These are phyloP conservation scores for Ashinkailepas kermadecensis DNA, from an alignment of 2,888 invertebrate genomes.

Conservation along the genomic window DNA sequence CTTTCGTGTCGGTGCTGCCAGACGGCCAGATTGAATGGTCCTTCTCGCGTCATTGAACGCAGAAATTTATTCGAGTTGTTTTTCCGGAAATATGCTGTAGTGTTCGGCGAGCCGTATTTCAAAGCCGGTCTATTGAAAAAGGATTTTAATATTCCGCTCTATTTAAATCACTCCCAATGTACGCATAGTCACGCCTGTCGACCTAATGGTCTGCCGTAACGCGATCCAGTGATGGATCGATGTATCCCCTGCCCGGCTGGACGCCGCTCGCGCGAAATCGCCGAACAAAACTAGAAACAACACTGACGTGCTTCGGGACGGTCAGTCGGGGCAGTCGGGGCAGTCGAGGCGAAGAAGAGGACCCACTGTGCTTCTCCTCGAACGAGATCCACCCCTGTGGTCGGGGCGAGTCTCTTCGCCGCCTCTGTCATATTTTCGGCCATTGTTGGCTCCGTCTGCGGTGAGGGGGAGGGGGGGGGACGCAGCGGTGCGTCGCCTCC, in stretches of 20 bases:
- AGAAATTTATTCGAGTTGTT: slow-evolving; percentile 11
- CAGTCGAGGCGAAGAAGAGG: too few species aligned
- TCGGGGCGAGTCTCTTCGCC: too few species aligned
- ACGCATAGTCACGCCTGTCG: neutral
- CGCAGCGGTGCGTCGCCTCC: too few species aligned
- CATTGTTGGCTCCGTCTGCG: neutral
- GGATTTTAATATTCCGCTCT: slow-evolving; percentile 5
- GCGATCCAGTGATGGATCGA: neutral
- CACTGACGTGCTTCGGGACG: too few species aligned
- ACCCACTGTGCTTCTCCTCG: too few species aligned
- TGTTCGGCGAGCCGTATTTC: slow-evolving; percentile 2
- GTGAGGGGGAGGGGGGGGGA: neutral
- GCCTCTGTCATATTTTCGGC: neutral
- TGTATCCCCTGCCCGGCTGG: neutral
- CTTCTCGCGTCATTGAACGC: slow-evolving; percentile 1
- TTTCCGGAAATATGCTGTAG: slow-evolving; percentile 14
- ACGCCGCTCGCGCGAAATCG: neutral
- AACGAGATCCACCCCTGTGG: too few species aligned
- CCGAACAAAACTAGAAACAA: too few species aligned
- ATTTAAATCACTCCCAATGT: slow-evolving; percentile 18
- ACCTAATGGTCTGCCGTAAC: neutral
- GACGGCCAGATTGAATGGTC: neutral
- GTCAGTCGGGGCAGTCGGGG: too few species aligned
- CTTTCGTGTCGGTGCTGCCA: neutral
- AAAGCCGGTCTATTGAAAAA: slow-evolving; percentile 17